These are phyloP conservation scores for Tipula confusa DNA, from an alignment of 2,888 invertebrate species.

Conservation along the genomic window DNA sequence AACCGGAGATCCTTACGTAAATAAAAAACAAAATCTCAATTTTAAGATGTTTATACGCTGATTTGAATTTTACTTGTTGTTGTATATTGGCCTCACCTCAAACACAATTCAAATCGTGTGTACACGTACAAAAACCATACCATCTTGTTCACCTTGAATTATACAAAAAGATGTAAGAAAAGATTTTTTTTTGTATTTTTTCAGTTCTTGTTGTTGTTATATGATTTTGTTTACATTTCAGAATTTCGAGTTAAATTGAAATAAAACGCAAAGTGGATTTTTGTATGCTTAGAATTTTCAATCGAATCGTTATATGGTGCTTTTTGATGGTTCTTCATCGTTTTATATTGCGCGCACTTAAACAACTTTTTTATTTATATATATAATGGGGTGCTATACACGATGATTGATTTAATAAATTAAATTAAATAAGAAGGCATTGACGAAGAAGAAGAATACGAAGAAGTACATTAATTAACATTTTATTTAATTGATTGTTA, in stretches of 20 bases:
- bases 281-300: background rate
- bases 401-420: background rate
- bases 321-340: background rate
- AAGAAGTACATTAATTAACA: background rate
- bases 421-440: background rate
- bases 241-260: background rate
- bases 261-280: background rate
- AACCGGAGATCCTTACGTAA: conserved; percentile 15
- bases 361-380: background rate
- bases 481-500: background rate
- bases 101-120: background rate
- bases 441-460: background rate
- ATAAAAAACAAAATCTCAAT: background rate
- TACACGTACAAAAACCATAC: conserved; percentile 6
- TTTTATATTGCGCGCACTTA: background rate
- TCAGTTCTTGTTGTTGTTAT: background rate
- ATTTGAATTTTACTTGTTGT: background rate
- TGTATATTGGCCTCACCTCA: background rate
- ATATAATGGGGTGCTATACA: background rate
- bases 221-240: background rate
- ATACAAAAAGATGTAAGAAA: background rate
- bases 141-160: conserved; percentile 20
- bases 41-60: background rate
- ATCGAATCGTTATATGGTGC: background rate
- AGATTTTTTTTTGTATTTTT: conserved; percentile 14